phyloP scores from a whole-genome alignment of 2,888 invertebrate genomes.

The Choreutis nemorana region DNA sequence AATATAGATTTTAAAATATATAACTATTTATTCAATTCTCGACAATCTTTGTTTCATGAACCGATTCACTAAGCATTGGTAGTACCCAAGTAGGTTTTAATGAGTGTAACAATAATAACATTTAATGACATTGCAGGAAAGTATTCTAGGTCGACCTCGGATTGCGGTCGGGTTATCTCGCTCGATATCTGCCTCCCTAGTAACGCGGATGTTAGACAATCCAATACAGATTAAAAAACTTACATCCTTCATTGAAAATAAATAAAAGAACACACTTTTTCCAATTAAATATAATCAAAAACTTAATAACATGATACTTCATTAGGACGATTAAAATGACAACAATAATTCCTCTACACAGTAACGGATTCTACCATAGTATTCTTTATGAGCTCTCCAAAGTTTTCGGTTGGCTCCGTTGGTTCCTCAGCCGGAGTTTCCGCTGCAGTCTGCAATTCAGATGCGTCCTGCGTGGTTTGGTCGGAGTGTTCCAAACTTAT shows the following conservation, averaged over 20 bases:
- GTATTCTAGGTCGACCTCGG: not conserved
- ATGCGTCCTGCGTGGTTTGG: conserved; percentile 40
- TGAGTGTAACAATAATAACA: too few species aligned
- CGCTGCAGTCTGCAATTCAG: conserved; percentile 21
- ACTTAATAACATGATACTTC: conserved; percentile 49
- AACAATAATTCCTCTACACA: conserved; percentile 70
- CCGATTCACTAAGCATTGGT: too few species aligned
- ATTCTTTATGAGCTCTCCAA: conserved; percentile 92
- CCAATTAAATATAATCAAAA: conserved; percentile 53
- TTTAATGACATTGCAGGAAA: not conserved
- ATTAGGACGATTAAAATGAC: conserved; percentile 45
- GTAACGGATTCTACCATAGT: conserved; percentile 91
- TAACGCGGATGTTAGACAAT: too few species aligned
- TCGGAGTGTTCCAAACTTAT: conserved; percentile 44
- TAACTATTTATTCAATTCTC: too few species aligned
- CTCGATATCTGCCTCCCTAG: not conserved
- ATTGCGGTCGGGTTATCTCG: not conserved
- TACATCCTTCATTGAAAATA: too few species aligned
- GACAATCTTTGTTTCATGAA: too few species aligned
- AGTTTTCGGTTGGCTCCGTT: conserved; percentile 71
- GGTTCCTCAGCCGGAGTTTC: conserved; percentile 21
- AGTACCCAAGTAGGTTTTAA: too few species aligned
- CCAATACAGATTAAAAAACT: too few species aligned
- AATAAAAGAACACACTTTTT: too few species aligned
- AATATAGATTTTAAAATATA: too few species aligned